Evolutionary conservation across 2,888 invertebrate genomes (phyloP).

Genomic region (Leucania comma): DNA sequence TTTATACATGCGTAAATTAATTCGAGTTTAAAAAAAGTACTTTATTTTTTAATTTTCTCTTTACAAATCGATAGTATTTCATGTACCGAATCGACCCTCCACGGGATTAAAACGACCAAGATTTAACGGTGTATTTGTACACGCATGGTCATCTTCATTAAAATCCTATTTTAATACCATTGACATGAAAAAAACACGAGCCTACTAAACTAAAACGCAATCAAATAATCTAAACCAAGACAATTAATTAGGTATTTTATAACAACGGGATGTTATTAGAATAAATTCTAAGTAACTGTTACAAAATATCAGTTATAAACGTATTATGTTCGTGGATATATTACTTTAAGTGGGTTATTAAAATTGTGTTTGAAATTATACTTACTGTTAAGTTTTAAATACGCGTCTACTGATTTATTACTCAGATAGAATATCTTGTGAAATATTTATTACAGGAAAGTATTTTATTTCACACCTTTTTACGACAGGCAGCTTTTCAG

Average conservation of each 20-base stretch:
- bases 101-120: no score
- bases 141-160: conserved; percentile 11
- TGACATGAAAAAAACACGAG: background rate
- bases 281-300: conserved; percentile 21
- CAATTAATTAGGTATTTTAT: conserved; percentile 27
- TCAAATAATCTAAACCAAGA: conserved; percentile 32
- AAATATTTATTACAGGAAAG: no score
- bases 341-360: conserved; percentile 12
- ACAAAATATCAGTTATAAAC: conserved; percentile 32
- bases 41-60: no score
- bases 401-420: background rate
- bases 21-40: no score
- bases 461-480: no score
- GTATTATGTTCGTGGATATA: conserved; percentile 30
- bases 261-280: conserved; percentile 30
- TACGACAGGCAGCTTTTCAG: no score
- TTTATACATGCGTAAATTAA: no score
- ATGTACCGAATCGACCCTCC: no score
- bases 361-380: background rate
- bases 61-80: no score
- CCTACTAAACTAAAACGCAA: conserved; percentile 21
- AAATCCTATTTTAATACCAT: conserved; percentile 29
- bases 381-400: background rate
- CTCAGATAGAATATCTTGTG: background rate
- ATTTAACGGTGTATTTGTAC: background rate